These are phyloP conservation scores for Spheniscus mendiculus DNA, from an alignment of 2,113 vertebrate species.

Conservation along the genomic window DNA sequence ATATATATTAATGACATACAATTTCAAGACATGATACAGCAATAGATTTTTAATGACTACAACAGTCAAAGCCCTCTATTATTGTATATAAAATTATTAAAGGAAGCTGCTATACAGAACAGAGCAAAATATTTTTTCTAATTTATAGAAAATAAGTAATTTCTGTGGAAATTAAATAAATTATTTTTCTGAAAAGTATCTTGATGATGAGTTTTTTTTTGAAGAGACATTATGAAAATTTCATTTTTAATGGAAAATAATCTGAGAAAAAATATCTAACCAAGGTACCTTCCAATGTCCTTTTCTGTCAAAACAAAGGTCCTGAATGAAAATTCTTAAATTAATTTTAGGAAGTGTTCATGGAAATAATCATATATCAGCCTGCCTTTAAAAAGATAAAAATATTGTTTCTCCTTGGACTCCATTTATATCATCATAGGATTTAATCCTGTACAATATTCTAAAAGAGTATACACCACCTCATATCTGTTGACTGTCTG, in stretches of 20 bases:
- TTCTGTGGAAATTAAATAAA: neutral
- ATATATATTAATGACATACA: neutral
- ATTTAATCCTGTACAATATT: neutral
- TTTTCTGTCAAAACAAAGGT: neutral
- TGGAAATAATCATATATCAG: neutral
- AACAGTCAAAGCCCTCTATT: neutral
- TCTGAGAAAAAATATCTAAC: neutral
- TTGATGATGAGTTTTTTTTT: neutral
- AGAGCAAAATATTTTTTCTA: neutral
- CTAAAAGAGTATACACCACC: neutral
- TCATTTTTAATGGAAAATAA: neutral
- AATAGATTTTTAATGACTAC: neutral
- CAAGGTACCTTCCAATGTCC: neutral
- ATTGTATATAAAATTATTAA: neutral
- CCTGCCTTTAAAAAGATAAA: neutral
- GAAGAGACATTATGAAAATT: neutral
- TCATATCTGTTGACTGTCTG: neutral
- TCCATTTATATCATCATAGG: neutral
- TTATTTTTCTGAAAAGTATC: neutral
- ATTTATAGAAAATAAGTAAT: neutral
- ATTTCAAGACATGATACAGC: neutral
- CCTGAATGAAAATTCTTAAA: neutral
- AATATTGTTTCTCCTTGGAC: neutral
- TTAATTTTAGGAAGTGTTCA: neutral
- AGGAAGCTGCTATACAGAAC: neutral